Base-by-base conservation (phyloP, 2,888 invertebrate genomes). In the Aspidiotus destructor region DNA sequence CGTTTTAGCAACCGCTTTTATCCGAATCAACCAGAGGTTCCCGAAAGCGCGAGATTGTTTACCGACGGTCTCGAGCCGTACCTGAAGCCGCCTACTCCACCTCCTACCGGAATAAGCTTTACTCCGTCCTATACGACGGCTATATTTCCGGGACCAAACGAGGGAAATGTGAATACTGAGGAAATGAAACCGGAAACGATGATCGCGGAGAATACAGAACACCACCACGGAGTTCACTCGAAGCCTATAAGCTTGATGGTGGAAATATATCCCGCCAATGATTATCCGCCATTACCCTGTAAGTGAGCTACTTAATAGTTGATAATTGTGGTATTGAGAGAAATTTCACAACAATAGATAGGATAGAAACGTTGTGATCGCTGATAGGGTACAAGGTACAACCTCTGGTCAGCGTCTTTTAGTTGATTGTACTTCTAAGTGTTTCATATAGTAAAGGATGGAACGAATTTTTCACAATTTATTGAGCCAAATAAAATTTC, bases 221-320 rank as follows among this genome's bases (percentile, higher is more conserved):
- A 28, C 28, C 28, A 28, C 28, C 28, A 28, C 2, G 28, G 28
- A 28, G 15, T 58, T 11, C 65, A 65, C 44, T 16, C 58, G 5
- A 65, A 65, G 48, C 65, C 65, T 0, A 65, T 65, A 42, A 65
- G 65, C 42, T 48, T 65, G 40, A 65, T 65, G 65, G 65, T 65
- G 48, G 65, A 65, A 57, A 65, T 65, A n/a, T 65, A 58, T 48
- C 65, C 65, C 9, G 65, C 58, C 15, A 65, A 57, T 13, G 65
- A 65, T 13, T 65, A 65, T 58, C 55, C 54, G 17, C 28, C 28
- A 28, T 42, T 64, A 40, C 64, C 64, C 1, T 44, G 42, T 42
- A 52, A 28, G 28, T 3, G 28, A 28, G 28, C 28, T 28, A 28
- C 28, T 3, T 28, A 28, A 28, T 28, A 28, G 2, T 28, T 5